Evolutionary conservation across 35 echinoderm and acorn worm species (phyloP), one percentile per base, ranked within the genome.

Genomic region (Diadema setosum): DNA sequence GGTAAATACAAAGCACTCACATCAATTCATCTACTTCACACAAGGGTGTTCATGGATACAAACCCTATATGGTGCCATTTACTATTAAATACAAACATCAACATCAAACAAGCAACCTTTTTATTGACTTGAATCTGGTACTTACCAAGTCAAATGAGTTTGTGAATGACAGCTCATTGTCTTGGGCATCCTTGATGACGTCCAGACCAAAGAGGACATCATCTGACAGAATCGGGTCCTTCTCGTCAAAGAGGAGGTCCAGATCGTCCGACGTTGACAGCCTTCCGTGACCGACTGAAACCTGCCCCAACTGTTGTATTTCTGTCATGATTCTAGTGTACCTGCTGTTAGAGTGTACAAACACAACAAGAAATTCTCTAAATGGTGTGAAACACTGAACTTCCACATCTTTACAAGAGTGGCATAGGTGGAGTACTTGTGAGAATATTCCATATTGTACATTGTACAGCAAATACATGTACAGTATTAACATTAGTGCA

Each of bases 161-260:
- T 8, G 45, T 12, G 45, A 83, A 83, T 7, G 73, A 78, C 0
- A 78, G 73, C 9, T 41, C 73, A 17, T 41, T 41, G 44, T 78
- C 73, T 44, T 78, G 73, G n/a, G 5, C 2, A 32, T 78, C 73
- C 37, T 67, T 26, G 29, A 67, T 29, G 7, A 67, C 37, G 12
- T 44, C 73, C 0, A 78, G 16, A 31, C 61, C 64, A 75, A 84
- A 83, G 75, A 90, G 76, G 15, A 46, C 69, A 42, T 92, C 90
- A 82, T 88, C 78, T 1, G 82, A 56, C 36, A 96, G 81, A 26
- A 96, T 96, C 8, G 90, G 85, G 74, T 89, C 90, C 55, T 70
- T 92, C 23, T 89, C 42, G 41, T 92, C 76, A 41, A 96, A 96
- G 6, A 96, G 70, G 18, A 96, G 86, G 81, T 96, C 94, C 43